Conservation (phyloP, 2,797 vertebrate species). For the Leuciscus waleckii region DNA sequence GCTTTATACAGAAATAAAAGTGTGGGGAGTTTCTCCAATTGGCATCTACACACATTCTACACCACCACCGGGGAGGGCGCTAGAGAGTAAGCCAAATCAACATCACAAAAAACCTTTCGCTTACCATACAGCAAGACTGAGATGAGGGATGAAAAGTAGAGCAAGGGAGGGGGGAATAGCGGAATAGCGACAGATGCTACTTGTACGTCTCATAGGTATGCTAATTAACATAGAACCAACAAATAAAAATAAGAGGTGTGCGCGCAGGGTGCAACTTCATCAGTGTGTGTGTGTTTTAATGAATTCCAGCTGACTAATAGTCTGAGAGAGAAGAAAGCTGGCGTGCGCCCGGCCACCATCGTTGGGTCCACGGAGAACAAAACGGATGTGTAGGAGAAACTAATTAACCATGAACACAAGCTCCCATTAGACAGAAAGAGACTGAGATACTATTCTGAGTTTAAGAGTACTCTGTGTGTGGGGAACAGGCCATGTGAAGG, state of each 20-base stretch:
- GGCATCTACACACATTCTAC: background rate
- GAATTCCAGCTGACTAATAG: constrained; percentile 65
- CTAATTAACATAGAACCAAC: constrained; percentile 81
- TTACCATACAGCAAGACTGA: constrained; percentile 4
- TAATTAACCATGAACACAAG: constrained; percentile 83
- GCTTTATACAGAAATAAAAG: background rate
- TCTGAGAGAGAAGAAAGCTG: constrained; percentile 61
- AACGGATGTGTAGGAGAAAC: constrained; percentile 80
- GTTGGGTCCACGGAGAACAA: constrained; percentile 74
- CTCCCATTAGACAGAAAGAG: constrained; percentile 68
- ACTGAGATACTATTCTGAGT: constrained; percentile 53
- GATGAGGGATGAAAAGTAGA: constrained; percentile 48
- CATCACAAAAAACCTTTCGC: constrained; percentile 57
- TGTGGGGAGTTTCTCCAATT: constrained; percentile 1
- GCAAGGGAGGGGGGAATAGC: constrained; percentile 66
- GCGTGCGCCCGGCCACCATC: constrained; percentile 68
- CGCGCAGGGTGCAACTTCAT: constrained; percentile 59
- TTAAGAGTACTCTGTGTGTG: constrained; percentile 33
- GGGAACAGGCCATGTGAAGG: constrained; percentile 17
- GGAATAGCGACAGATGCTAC: constrained; percentile 80
- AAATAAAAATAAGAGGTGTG: constrained; percentile 73
- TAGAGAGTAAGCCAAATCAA: constrained; percentile 60
- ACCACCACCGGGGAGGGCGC: constrained; percentile 16
- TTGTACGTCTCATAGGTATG: constrained; percentile 82
- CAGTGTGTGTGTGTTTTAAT: constrained; percentile 56